phyloP scores from a whole-genome alignment of 2,888 invertebrate species.

The Aphidoletes aphidimyza region DNA sequence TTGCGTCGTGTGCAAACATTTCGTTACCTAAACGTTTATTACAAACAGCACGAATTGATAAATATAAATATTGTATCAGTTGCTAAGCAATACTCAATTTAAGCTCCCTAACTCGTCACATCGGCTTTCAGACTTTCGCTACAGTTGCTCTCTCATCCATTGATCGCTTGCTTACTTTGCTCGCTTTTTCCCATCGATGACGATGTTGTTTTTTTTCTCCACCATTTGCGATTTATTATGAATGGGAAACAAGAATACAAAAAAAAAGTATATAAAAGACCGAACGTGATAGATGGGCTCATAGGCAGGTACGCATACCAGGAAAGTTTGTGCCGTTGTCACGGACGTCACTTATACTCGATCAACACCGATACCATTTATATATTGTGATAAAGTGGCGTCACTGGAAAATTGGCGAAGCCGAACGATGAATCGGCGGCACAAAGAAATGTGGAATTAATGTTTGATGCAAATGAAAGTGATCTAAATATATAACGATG shows the following conservation, averaged over 20 bases:
- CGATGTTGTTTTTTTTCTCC: neutral
- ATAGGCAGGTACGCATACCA: neutral
- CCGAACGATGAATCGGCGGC: neutral
- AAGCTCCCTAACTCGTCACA: neutral
- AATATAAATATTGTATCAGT: constrained; percentile 43
- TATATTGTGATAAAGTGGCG: neutral
- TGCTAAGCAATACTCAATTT: constrained; percentile 43
- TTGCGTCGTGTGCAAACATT: constrained; percentile 28
- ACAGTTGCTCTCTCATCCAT: no score
- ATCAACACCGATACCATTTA: neutral
- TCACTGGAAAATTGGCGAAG: neutral
- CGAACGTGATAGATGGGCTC: neutral
- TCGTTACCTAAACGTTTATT: neutral
- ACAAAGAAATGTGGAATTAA: neutral
- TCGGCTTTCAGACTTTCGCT: constrained; percentile 32
- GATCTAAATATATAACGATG: neutral
- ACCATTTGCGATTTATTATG: constrained; percentile 16
- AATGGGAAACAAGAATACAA: neutral
- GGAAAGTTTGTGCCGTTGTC: neutral
- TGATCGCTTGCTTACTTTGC: neutral
- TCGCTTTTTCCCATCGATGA: neutral
- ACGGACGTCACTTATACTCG: neutral
- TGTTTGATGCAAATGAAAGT: constrained; percentile 32
- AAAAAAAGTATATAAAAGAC: neutral
- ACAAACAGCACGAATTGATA: neutral